Percentiles rank a stretch among this genome's conserved stretches.
These are phyloP conservation scores for Schizopygopsis pylzovi DNA, from an alignment of 2,797 vertebrate species.

Conservation along the genomic window DNA sequence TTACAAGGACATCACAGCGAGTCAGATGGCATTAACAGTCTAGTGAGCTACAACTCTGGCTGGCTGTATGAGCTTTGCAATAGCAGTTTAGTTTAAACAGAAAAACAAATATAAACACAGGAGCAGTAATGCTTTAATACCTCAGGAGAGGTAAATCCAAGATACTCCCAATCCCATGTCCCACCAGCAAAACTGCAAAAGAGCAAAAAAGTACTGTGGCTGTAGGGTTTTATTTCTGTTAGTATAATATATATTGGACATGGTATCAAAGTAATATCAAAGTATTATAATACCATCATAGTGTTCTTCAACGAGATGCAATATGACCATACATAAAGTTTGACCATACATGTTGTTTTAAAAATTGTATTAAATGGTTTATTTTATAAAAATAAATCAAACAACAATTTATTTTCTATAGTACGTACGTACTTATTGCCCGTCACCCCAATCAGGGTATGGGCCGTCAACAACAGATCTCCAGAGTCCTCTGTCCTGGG, in stretches of 20 bases:
- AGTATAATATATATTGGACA: neutral
- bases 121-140: conserved; percentile 71
- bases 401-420: no score
- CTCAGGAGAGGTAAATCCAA: conserved; percentile 98
- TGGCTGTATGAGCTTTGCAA: neutral
- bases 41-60: neutral
- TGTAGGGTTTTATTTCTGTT: neutral
- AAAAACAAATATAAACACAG: neutral
- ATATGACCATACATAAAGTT: neutral
- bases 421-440: neutral
- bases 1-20: neutral
- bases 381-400: no score
- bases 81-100: neutral
- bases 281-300: neutral
- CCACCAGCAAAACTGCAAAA: conserved; percentile 91
- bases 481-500: neutral
- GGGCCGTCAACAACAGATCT: neutral
- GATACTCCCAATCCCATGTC: conserved; percentile 99
- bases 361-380: no score
- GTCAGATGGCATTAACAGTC: conserved; percentile 10
- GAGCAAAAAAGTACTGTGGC: neutral
- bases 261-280: neutral
- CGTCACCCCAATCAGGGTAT: neutral
- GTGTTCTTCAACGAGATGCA: neutral
- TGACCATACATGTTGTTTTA: neutral